phyloP scores from a whole-genome alignment of 2,797 vertebrate species.

The Sandelia bainsii region DNA sequence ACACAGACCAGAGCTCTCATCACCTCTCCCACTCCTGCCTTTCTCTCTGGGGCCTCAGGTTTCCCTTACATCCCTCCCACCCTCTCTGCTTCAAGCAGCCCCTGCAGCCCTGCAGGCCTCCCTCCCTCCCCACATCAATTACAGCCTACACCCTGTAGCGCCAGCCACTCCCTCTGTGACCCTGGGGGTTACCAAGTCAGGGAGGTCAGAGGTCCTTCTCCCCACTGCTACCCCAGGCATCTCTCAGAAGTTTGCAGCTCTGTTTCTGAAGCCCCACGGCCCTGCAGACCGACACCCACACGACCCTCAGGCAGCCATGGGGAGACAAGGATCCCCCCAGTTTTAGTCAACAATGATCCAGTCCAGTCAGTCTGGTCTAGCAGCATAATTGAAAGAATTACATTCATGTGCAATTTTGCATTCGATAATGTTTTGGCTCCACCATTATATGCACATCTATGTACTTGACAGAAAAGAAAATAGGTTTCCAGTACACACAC shows the following conservation, averaged over 20 bases:
- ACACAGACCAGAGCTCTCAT: constrained; percentile 75
- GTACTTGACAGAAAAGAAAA: not conserved
- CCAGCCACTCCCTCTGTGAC: constrained; percentile 70
- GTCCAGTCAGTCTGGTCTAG: constrained; percentile 38
- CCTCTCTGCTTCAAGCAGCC: constrained; percentile 50
- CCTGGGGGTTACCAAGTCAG: constrained; percentile 69
- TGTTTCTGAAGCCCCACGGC: constrained; percentile 62
- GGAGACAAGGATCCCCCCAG: constrained; percentile 21
- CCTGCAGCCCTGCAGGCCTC: constrained; percentile 51
- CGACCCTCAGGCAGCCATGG: constrained; percentile 41
- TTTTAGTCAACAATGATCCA: constrained; percentile 49
- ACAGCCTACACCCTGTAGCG: constrained; percentile 67
- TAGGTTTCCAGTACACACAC: not conserved
- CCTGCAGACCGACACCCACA: constrained; percentile 59
- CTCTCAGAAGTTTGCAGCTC: constrained; percentile 78
- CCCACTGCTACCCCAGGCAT: constrained; percentile 73
- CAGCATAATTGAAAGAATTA: constrained; percentile 37
- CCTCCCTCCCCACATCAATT: constrained; percentile 77
- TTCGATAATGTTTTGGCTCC: not conserved
- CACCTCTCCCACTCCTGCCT: constrained; percentile 57
- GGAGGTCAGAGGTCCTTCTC: constrained; percentile 74
- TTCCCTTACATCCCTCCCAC: constrained; percentile 51
- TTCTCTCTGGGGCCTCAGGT: constrained; percentile 69
- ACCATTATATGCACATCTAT: not conserved
- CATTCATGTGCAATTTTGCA: constrained; percentile 24